Conservation (phyloP, 2,797 vertebrate species). For the Stomatorhinus walkeri region DNA sequence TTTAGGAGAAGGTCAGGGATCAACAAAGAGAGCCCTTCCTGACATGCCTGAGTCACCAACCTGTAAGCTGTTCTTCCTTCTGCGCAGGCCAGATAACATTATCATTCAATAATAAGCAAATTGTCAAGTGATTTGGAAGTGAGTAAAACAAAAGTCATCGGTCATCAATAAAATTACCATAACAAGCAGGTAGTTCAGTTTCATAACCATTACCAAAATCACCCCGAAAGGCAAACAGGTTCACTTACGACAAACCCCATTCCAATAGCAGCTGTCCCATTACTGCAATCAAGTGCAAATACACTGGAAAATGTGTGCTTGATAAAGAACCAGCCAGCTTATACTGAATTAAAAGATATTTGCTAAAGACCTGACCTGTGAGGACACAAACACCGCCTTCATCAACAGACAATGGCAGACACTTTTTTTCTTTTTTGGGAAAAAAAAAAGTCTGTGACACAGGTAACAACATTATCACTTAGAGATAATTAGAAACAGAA, state of each 20-base stretch:
- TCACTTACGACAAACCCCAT: background rate
- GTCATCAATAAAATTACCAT: background rate
- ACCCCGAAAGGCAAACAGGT: background rate
- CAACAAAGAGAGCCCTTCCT: background rate
- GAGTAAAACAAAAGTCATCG: background rate
- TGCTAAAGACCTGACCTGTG: background rate
- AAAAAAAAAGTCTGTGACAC: background rate
- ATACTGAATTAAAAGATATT: background rate
- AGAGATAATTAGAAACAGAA: background rate
- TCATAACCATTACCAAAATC: background rate
- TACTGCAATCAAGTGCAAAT: background rate
- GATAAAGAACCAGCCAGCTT: background rate
- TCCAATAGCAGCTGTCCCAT: background rate
- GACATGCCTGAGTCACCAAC: background rate
- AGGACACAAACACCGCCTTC: background rate
- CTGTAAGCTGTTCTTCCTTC: background rate
- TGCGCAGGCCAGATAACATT: background rate
- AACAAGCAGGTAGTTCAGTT: background rate
- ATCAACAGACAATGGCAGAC: background rate
- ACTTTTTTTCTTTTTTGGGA: background rate
- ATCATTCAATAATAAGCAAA: background rate
- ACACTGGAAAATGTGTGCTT: background rate
- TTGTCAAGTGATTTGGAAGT: background rate
- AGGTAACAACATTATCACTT: background rate
- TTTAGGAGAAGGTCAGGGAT: background rate